These are phyloP conservation scores for Metridium senile DNA, from an alignment of 92 coral and sea anemone species.

Conservation along the genomic window DNA sequence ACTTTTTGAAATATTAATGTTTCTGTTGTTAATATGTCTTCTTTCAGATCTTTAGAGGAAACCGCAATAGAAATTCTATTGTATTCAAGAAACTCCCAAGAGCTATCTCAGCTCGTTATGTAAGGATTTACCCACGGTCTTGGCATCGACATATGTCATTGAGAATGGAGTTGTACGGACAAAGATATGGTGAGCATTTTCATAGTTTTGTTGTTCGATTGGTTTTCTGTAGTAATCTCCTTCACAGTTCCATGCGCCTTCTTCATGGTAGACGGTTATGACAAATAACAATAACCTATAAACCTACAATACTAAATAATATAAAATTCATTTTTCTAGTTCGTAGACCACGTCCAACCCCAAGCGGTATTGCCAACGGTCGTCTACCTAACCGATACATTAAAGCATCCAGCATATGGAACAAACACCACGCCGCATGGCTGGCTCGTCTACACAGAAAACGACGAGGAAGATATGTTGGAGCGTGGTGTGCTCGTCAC, in stretches of 20 bases:
- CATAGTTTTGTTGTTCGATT: too few species aligned
- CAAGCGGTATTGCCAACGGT: conserved; percentile 58
- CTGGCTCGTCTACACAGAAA: conserved; percentile 65
- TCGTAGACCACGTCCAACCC: conserved; percentile 40
- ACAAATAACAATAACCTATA: too few species aligned
- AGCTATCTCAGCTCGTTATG: conserved; percentile 46
- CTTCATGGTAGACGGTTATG: too few species aligned
- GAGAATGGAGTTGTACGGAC: conserved; percentile 64
- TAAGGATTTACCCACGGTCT: conserved; percentile 50
- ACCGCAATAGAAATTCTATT: conserved; percentile 51
- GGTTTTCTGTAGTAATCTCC: too few species aligned
- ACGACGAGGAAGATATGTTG: conserved; percentile 57
- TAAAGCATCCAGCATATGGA: conserved; percentile 63
- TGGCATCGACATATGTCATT: conserved; percentile 60
- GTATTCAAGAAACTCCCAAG: conserved; percentile 37
- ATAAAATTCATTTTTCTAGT: background rate
- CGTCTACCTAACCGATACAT: conserved; percentile 53
- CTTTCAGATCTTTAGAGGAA: conserved; percentile 46
- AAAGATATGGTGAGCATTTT: conserved; percentile 19
- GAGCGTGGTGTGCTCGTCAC: conserved; percentile 79
- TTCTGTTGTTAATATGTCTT: background rate
- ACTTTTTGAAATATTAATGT: too few species aligned
- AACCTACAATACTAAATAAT: too few species aligned
- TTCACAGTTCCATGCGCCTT: too few species aligned
- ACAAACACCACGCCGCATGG: conserved; percentile 67